A percentile compares a stretch with the other conserved stretches of the same genome.
phyloP scores from a whole-genome alignment of 1,140 invertebrate genomes.

The Halictus rubicundus region DNA sequence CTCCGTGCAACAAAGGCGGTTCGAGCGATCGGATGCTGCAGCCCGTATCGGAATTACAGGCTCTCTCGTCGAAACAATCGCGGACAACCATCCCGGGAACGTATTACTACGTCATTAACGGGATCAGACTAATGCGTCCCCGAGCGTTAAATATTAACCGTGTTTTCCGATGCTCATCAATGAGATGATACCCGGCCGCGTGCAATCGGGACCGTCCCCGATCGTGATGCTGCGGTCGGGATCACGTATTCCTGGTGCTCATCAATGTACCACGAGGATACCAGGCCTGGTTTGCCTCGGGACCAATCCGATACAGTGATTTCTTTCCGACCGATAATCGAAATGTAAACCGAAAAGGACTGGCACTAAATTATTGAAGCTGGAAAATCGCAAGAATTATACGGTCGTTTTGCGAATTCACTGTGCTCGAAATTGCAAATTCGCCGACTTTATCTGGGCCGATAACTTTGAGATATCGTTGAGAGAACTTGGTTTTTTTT shows the following conservation, averaged over 20 bases:
- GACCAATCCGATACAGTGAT: background rate
- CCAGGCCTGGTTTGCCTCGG: background rate
- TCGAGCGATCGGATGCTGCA: no score
- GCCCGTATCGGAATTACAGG: background rate
- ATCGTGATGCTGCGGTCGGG: background rate
- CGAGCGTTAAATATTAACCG: slow-evolving; percentile 1
- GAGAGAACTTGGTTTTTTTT: no score
- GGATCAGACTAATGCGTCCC: background rate
- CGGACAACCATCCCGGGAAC: background rate
- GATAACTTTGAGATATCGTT: no score
- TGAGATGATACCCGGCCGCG: background rate
- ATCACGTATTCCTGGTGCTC: background rate
- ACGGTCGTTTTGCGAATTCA: no score
- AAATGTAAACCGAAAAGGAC: background rate
- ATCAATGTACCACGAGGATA: background rate
- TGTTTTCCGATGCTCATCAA: background rate
- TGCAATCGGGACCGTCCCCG: no score
- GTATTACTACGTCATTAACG: background rate
- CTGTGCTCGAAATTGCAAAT: no score
- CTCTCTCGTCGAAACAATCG: background rate
- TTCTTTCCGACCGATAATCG: background rate
- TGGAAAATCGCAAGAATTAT: background rate
- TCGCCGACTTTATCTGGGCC: no score
- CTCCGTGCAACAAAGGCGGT: no score
- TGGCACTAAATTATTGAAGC: background rate